phyloP scores from a whole-genome alignment of 1,140 invertebrate genomes.

The Drosophila pseudoananassae region DNA sequence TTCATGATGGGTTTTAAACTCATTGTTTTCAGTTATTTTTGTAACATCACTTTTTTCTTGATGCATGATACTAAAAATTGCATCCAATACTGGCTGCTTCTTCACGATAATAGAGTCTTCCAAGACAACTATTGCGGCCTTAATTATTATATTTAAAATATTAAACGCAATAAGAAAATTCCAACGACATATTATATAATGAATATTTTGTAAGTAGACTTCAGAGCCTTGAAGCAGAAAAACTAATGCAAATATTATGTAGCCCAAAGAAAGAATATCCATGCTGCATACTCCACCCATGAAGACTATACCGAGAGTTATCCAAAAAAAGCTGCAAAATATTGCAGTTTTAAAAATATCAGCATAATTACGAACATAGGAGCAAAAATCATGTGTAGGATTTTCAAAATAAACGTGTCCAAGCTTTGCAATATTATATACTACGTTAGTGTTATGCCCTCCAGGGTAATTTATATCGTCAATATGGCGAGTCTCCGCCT shows the following conservation, averaged over 20 bases:
- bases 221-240: slow-evolving; percentile 99
- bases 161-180: slow-evolving; percentile 95
- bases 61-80: slow-evolving; percentile 88
- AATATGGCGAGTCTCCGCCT: slow-evolving; percentile 88
- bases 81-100: slow-evolving; percentile 86
- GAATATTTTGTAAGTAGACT: slow-evolving; percentile 93
- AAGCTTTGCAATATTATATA: slow-evolving; percentile 86
- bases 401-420: slow-evolving; percentile 87
- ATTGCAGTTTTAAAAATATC: slow-evolving; percentile 93
- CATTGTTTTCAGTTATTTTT: slow-evolving; percentile 86
- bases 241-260: slow-evolving; percentile 96
- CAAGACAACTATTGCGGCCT: slow-evolving; percentile 85
- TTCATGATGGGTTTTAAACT: slow-evolving; percentile 86
- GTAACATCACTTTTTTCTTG: slow-evolving; percentile 29
- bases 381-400: slow-evolving; percentile 90
- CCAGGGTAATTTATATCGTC: slow-evolving; percentile 85
- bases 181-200: slow-evolving; percentile 95
- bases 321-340: slow-evolving; percentile 96
- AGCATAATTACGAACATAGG: slow-evolving; percentile 87
- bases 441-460: slow-evolving; percentile 87
- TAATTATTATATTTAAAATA: slow-evolving; percentile 94
- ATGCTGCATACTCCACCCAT: slow-evolving; percentile 96
- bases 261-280: slow-evolving; percentile 97
- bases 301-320: slow-evolving; percentile 97
- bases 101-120: slow-evolving; percentile 16